Evolutionary conservation across 2,797 vertebrate genomes (phyloP), one percentile per base, ranked within the genome.

Genomic region (Arvicola amphibius): DNA sequence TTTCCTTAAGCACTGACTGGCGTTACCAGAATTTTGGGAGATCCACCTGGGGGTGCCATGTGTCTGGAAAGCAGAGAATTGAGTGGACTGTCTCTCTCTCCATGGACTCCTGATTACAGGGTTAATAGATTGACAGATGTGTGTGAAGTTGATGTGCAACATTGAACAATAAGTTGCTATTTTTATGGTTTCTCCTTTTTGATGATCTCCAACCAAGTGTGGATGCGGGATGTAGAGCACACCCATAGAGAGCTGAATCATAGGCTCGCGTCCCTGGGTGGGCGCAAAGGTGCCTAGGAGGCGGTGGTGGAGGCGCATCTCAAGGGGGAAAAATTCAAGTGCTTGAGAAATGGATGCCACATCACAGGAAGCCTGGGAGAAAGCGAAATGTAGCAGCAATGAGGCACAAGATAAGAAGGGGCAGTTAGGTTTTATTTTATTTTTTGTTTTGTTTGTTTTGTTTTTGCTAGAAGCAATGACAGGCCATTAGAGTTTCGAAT

Each of bases 181-280:
- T 71, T 91, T 84, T 65, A 40, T 32, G 51, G 51, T 90, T 90
- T 92, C 32, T 40, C 34, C 71, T 69, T 94, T 91, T 65, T n/a
- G 6, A 3, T 94, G 6, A 40, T 85, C 81, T 51, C 65, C 65
- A 46, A 37, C 21, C 86, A 80, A 43, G 32, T 11, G 6, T 34
- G 40, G 67, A 51, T 48, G 27, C 1, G 65, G 37, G 48, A 17
- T 27, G 2, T 9, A 10, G 63, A 13, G 5, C 74, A 74, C 2
- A 80, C 5, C 21, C 43, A 0, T 0, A 19, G 19, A 32, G 32
- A 16, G 32, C n/a, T 29, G 19, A 21, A 17, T 78, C 53, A 53
- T 0, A 34, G 63, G 63, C 25, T 16, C 0, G 32, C 11, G 25
- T 13, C 10, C 46, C 71, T 34, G 0, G 51, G 73, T 34, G 0